phyloP scores from a whole-genome alignment of 37 sponge, comb jelly and placozoan species.

The Axinella damicornis region DNA sequence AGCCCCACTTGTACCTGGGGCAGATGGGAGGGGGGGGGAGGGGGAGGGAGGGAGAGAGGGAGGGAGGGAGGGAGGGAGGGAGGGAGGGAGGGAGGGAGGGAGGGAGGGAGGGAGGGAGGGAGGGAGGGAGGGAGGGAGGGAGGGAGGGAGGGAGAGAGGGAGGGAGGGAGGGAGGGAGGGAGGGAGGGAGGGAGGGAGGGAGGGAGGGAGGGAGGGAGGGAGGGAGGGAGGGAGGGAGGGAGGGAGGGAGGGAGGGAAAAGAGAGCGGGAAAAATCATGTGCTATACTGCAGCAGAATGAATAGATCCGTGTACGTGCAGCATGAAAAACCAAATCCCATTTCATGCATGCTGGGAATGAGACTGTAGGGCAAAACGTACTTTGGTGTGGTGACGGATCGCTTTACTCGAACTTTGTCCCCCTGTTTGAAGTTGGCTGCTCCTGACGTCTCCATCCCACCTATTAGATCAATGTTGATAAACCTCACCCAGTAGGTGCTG shows the following conservation, averaged over 20 bases:
- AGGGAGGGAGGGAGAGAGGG: not conserved
- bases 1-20: conserved; percentile 96
- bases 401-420: conserved; percentile 83
- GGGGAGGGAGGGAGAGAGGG: not conserved
- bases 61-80: not conserved
- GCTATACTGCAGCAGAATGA: too few relatives aligned
- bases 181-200: not conserved
- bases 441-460: conserved; percentile 12
- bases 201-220: not conserved
- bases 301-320: too few relatives aligned
- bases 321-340: too few relatives aligned
- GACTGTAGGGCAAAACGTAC: conserved; percentile 57
- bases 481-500: conserved; percentile 87
- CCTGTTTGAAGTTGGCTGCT: conserved; percentile 58
- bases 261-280: too few relatives aligned
- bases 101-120: not conserved
- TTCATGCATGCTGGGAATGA: not conserved
- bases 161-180: not conserved
- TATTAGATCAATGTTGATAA: conserved; percentile 67
- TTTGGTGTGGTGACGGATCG: conserved; percentile 70
- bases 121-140: not conserved
- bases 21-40: conserved; percentile 8
- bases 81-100: not conserved
- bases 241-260: not conserved
- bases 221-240: conserved; percentile 15